Evolutionary conservation across 2,113 vertebrate genomes (phyloP).

Genomic region (Toxotes chatareus): DNA sequence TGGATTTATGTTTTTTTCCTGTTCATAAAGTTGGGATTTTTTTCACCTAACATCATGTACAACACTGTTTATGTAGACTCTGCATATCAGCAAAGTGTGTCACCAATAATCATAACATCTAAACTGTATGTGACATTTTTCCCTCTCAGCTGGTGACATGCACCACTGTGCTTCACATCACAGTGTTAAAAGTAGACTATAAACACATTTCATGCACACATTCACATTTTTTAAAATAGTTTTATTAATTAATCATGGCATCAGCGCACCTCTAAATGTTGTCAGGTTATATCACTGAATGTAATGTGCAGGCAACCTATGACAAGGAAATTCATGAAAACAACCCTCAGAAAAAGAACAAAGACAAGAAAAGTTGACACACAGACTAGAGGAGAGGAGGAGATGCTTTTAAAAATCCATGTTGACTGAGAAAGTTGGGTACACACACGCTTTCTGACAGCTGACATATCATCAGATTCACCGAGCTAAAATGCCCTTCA

Average conservation of each 20-base stretch:
- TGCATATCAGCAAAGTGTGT: background rate
- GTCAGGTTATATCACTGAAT: background rate
- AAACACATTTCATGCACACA: no score
- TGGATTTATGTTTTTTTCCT: background rate
- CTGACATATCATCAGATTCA: constrained; percentile 14
- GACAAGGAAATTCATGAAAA: background rate
- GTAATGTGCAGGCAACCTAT: background rate
- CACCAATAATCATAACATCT: background rate
- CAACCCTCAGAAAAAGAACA: background rate
- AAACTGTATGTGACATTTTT: background rate
- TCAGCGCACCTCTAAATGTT: background rate
- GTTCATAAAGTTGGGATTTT: background rate
- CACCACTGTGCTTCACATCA: background rate
- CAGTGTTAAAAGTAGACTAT: no score
- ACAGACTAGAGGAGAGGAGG: background rate
- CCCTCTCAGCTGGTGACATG: background rate
- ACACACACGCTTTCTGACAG: background rate
- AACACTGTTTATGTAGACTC: background rate
- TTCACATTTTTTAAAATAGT: background rate
- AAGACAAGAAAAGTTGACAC: background rate
- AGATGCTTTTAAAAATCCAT: background rate
- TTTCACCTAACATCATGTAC: background rate
- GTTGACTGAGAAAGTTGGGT: background rate
- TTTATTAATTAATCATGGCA: background rate
- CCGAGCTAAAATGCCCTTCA: background rate